Base-by-base conservation (phyloP, 2,797 vertebrate genomes). In the Cygnus olor region DNA sequence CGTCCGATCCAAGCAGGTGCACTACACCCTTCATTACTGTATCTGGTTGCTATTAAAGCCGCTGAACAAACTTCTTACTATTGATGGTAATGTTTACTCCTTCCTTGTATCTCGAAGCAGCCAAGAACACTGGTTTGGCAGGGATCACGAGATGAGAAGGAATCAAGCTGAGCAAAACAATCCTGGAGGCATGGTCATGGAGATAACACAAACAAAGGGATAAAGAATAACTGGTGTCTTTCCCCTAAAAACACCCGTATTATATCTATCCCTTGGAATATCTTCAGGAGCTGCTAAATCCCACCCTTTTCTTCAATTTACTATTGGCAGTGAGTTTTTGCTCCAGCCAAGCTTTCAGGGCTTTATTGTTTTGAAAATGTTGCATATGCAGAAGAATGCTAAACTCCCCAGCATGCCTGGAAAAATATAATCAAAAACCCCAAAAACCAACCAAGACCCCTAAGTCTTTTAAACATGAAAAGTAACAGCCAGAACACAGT, bases 131-230 rank as follows among this genome's bases (percentile, higher is more conserved):
- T 73, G 86, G 47, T 53, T 94, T 85, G 90, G 86, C 71, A 93
- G 16, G 20, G 51, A 94, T 47, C 77, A 79, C 93, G 80, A 70
- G 8, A 80, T 16, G n/a, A 90, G 47, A 90, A 79, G 24, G 56
- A 91, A 84, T 86, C 58, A 90, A 84, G 57, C 36, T 65, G n/a
- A 95, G 47, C 57, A 92, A 88, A 93, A 82, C 74, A 82, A 87
- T 49, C 44, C 71, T 77, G 65, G 58, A 88, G 92, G 70, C 47
- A 71, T 2, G 30, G 34, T 70, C 69, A 63, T 5, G 30, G 70
- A 89, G 47, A 56, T 24, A 91, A 87, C 16, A 74, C 72, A 74
- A 95, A 87, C 60, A 85, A 86, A 19, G 21, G 22, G 19, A 90
- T 66, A 81, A 79, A 76, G 54, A 90, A 76, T 32, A 95, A 36